Evolutionary conservation across 2,888 invertebrate genomes (phyloP).

Genomic region (Acronicta leporina): DNA sequence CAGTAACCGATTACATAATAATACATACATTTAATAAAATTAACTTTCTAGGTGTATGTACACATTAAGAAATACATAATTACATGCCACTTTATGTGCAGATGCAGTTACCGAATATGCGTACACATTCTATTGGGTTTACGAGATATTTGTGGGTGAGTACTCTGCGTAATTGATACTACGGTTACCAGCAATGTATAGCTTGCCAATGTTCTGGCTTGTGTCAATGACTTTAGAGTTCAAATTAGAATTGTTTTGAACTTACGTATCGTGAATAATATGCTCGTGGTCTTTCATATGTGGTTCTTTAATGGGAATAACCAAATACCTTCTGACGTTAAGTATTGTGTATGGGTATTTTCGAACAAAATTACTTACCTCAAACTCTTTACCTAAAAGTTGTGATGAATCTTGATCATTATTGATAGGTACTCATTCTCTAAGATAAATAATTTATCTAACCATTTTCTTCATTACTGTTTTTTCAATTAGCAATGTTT

Average conservation of each 20-base stretch:
- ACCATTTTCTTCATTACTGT: no score
- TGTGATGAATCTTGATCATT: not conserved
- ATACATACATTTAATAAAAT: no score
- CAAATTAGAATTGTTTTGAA: conserved; percentile 7
- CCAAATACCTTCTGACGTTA: no score
- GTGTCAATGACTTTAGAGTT: conserved; percentile 8
- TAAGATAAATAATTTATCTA: no score
- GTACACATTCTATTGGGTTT: conserved; percentile 78
- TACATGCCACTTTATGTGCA: conserved; percentile 55
- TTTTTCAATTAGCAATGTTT: no score
- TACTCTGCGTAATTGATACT: conserved; percentile 44
- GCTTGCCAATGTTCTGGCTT: conserved; percentile 6
- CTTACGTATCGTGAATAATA: not conserved
- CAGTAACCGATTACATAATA: no score
- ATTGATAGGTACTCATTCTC: no score
- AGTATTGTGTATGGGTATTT: no score
- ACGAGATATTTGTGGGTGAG: conserved; percentile 81
- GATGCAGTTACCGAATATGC: conserved; percentile 76
- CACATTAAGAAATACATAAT: no score
- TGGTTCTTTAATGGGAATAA: conserved; percentile 14
- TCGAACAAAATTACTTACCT: no score
- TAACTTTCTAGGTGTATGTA: no score
- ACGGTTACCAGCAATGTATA: conserved; percentile 25
- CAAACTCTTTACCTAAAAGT: not conserved
- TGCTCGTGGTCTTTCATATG: conserved; percentile 3